A percentile compares a stretch with the other conserved stretches of the same genome.
phyloP scores from a whole-genome alignment of 2,113 vertebrate species.

The Protobothrops flavoviridis region DNA sequence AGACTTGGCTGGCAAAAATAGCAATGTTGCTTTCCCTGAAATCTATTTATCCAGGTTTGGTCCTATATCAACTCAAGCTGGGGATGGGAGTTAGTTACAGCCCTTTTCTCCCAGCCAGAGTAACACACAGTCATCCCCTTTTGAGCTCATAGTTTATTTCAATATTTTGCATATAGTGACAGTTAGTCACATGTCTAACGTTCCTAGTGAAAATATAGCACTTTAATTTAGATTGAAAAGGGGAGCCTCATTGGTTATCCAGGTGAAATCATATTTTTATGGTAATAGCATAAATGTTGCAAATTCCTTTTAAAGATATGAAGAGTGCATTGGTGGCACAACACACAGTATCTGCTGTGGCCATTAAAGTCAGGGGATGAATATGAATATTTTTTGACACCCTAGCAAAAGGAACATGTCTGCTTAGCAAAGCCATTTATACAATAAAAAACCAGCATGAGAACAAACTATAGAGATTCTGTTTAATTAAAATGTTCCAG shows the following conservation, averaged over 20 bases:
- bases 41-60: neutral
- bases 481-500: constrained; percentile 23
- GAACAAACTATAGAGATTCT: constrained; percentile 1
- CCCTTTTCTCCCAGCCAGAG: neutral
- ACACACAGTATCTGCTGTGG: neutral
- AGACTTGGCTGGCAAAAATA: neutral
- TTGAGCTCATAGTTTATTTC: neutral
- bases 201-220: neutral
- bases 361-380: neutral
- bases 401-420: too few relatives aligned
- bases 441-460: neutral
- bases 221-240: neutral
- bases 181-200: neutral
- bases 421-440: neutral
- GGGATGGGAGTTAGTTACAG: neutral
- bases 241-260: neutral
- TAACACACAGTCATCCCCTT: neutral
- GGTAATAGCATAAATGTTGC: neutral
- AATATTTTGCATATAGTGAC: neutral
- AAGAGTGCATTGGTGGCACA: neutral
- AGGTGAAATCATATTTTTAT: neutral
- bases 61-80: neutral
- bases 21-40: neutral
- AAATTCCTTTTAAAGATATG: neutral
- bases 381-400: neutral